Evolutionary conservation across 1,140 invertebrate species (phyloP).

Genomic region (Musca domestica): DNA sequence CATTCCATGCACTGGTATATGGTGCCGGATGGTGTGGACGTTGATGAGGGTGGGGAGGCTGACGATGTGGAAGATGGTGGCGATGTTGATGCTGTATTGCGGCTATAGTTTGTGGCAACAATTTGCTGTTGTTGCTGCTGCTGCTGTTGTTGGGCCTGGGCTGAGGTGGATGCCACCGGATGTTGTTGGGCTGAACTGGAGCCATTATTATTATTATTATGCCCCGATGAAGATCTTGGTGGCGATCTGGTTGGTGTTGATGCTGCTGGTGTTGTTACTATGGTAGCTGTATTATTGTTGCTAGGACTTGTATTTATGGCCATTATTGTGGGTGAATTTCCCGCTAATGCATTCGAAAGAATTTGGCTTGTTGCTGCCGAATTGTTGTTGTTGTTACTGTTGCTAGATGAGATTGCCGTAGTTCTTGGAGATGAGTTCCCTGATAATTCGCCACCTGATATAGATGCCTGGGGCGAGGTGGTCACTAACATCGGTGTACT

Average conservation of each 20-base stretch:
- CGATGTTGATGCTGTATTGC: conserved; percentile 16
- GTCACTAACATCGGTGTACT: conserved; percentile 26
- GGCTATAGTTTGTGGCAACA: conserved; percentile 21
- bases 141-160: conserved; percentile 25
- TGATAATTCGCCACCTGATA: conserved; percentile 8
- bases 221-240: conserved; percentile 1
- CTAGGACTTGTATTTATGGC: background rate
- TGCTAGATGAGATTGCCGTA: background rate
- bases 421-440: conserved; percentile 25
- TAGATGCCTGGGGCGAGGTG: background rate
- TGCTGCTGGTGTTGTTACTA: conserved; percentile 27
- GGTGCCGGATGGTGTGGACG: conserved; percentile 27
- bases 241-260: conserved; percentile 11
- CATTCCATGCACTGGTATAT: conserved; percentile 50
- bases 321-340: conserved; percentile 7
- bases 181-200: background rate
- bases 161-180: conserved; percentile 16
- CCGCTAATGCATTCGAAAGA: conserved; percentile 2
- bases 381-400: background rate
- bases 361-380: background rate
- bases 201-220: background rate
- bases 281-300: conserved; percentile 21
- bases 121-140: conserved; percentile 22
- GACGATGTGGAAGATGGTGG: conserved; percentile 11
- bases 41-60: background rate